Percentiles rank a stretch among this genome's conserved stretches.
Evolutionary conservation across 2,888 invertebrate genomes (phyloP).

Genomic region (Argynnis bischoffii): DNA sequence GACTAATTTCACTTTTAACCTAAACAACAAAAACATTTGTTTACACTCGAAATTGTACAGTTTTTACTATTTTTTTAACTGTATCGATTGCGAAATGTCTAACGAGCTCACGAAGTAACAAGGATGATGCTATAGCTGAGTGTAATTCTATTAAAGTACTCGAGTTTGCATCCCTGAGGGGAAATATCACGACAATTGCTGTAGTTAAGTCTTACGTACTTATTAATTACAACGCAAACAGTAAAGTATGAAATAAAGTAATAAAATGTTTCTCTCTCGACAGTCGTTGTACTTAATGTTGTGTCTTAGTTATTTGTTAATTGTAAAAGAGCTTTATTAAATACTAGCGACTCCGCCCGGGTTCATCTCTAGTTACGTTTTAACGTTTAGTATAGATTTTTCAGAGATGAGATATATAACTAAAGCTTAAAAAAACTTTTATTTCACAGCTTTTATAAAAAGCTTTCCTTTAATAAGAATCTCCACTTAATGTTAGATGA

Average conservation of each 20-base stretch:
- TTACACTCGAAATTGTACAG: too few relatives aligned
- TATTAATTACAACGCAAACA: slow-evolving; percentile 18
- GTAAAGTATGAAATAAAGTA: slow-evolving; percentile 8
- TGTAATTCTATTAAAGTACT: background rate
- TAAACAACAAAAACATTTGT: too few relatives aligned
- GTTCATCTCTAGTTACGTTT: too few relatives aligned
- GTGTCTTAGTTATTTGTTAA: background rate
- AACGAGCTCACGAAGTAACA: too few relatives aligned
- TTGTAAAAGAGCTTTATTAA: too few relatives aligned
- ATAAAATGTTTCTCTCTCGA: slow-evolving; percentile 5
- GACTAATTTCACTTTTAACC: too few relatives aligned
- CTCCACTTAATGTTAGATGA: background rate
- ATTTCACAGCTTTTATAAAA: background rate
- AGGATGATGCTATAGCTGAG: too few relatives aligned
- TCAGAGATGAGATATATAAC: background rate
- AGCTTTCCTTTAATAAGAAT: background rate
- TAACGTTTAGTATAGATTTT: too few relatives aligned
- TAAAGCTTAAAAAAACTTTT: background rate
- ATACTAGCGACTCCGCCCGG: too few relatives aligned
- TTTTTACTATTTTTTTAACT: too few relatives aligned
- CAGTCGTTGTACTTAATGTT: background rate
- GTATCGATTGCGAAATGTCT: too few relatives aligned
- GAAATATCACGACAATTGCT: slow-evolving; percentile 7
- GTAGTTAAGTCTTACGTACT: slow-evolving; percentile 7
- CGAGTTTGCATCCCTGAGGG: background rate